Percentiles rank a stretch among this genome's conserved stretches.
Evolutionary conservation across 2,888 invertebrate genomes (phyloP).

Genomic region (Graphium colonna): DNA sequence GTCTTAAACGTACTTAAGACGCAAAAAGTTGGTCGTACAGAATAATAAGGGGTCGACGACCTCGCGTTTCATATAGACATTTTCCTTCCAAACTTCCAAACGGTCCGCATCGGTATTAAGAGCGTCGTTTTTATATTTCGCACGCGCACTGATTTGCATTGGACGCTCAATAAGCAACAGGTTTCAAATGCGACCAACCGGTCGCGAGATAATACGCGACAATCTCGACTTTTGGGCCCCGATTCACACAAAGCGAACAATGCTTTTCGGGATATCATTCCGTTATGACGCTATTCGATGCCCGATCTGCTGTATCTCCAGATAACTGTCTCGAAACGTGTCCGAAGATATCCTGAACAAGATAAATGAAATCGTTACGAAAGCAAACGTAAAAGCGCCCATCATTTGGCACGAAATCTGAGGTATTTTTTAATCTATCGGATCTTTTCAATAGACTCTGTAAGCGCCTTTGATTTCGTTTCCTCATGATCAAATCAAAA

Average conservation of each 20-base stretch:
- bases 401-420: constrained; percentile 13
- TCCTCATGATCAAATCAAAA: background rate
- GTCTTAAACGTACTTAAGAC: background rate
- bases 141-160: constrained; percentile 19
- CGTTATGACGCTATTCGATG: constrained; percentile 56
- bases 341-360: constrained; percentile 40
- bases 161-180: constrained; percentile 19
- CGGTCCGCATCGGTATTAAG: constrained; percentile 7
- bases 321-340: constrained; percentile 21
- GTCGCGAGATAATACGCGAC: constrained; percentile 35
- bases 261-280: constrained; percentile 36
- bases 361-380: constrained; percentile 42
- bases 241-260: constrained; percentile 32
- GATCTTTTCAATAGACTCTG: constrained; percentile 11
- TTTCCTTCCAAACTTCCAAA: constrained; percentile 16
- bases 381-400: constrained; percentile 1
- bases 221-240: constrained; percentile 23
- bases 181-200: constrained; percentile 30
- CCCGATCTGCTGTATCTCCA: constrained; percentile 39
- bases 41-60: constrained; percentile 20
- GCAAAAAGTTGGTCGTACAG: constrained; percentile 9
- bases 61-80: constrained; percentile 22
- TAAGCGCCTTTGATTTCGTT: background rate
- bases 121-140: constrained; percentile 14
- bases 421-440: background rate